Evolutionary conservation across 1,140 invertebrate species (phyloP), one percentile per base, ranked within the genome.

Genomic region (Neuroterus valhalla): DNA sequence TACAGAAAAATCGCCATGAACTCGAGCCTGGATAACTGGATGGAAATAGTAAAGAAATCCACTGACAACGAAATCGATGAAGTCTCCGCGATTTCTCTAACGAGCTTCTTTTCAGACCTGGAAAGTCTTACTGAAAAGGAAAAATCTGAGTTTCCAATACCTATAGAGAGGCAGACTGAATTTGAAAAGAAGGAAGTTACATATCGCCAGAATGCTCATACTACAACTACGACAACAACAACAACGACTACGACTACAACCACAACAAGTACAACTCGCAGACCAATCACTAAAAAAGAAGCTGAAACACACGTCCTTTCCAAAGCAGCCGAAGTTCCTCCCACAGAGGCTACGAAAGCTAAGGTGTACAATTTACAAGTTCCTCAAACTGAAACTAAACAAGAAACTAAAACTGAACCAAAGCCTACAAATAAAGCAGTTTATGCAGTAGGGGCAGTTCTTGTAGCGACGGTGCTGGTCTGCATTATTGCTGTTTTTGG

Each of bases 401-500:
- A 52, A 0, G 68, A 62, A 26, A 21, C 74, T 31, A 67, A 62
- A 26, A 21, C 74, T 31, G 69, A 79, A 44, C 26, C 50, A 5
- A 77, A 81, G 62, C 75, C 77, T 72, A 87, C 83, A 46, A 86
- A 80, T 68, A 88, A 86, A 68, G 86, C 88, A n/a, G 81, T 87
- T 19, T 89, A 84, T 82, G 86, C 85, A 0, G 80, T 88, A 8
- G 84, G 78, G 1, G 85, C 83, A 15, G 79, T 88, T 55, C 81
- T 89, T 2, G 38, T 89, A 44, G 87, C 83, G 6, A 85, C 79
- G 12, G 50, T 88, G 17, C 44, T 79, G 19, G 86, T 89, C 72
- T 86, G 86, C 72, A 74, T 87, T 26, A 86, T 89, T 48, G 85
- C 86, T 3, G 88, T 89, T 68, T 88, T 88, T 62, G 85, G 87